phyloP scores from a whole-genome alignment of 23 tunicate species.

The Halocynthia aurantium region DNA sequence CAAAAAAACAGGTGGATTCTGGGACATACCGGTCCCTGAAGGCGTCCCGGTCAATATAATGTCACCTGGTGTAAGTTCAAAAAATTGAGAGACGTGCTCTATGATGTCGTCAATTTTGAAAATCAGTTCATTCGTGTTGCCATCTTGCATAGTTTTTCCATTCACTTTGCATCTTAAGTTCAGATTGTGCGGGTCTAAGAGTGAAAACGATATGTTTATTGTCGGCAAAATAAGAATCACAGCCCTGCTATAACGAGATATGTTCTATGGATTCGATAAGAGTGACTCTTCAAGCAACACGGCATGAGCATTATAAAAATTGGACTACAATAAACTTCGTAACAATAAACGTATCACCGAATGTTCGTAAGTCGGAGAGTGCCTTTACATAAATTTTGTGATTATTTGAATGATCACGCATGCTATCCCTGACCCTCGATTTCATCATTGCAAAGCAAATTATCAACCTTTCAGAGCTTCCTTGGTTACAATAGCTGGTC shows the following conservation, averaged over 20 bases:
- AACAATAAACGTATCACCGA: background rate
- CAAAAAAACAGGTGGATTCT: slow-evolving; percentile 73
- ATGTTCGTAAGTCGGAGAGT: too few relatives aligned
- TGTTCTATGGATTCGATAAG: too few relatives aligned
- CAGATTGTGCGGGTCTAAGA: slow-evolving; percentile 55
- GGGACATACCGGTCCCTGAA: slow-evolving; percentile 84
- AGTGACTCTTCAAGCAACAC: too few relatives aligned
- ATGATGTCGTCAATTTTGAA: slow-evolving; percentile 53
- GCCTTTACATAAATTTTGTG: background rate
- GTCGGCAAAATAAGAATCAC: background rate
- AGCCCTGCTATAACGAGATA: too few relatives aligned
- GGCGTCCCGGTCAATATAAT: slow-evolving; percentile 96
- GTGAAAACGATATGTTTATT: background rate
- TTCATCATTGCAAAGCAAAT: too few relatives aligned
- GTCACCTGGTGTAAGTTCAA: slow-evolving; percentile 84
- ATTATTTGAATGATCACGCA: too few relatives aligned
- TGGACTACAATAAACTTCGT: background rate
- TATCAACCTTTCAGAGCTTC: slow-evolving; percentile 48
- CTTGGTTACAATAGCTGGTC: slow-evolving; percentile 69
- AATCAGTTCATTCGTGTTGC: slow-evolving; percentile 71
- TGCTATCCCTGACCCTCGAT: too few relatives aligned
- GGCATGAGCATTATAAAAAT: too few relatives aligned
- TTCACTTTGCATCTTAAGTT: slow-evolving; percentile 48
- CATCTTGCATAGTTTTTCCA: slow-evolving; percentile 63
- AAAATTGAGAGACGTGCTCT: slow-evolving; percentile 65